Conservation (phyloP, 2,113 vertebrate species). For the Dipodomys merriami region DNA sequence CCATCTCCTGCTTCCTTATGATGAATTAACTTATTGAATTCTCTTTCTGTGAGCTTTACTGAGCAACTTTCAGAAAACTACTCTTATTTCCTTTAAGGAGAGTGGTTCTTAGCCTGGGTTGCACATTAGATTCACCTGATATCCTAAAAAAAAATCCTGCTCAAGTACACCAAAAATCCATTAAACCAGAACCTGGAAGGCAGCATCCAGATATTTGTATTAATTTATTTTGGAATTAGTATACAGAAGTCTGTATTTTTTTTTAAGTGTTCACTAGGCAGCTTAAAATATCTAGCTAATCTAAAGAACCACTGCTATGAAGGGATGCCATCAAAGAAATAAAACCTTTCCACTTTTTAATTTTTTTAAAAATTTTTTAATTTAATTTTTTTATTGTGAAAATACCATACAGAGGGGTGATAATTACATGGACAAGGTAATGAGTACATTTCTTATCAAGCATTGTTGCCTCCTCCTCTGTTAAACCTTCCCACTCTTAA, state of each 20-base stretch:
- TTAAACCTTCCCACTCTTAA: background rate
- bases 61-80: background rate
- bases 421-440: no score
- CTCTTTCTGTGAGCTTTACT: constrained; percentile 36
- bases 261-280: no score
- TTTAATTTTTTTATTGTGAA: no score
- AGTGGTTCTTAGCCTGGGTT: background rate
- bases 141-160: background rate
- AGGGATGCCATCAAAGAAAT: background rate
- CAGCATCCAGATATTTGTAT: background rate
- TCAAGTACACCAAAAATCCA: background rate
- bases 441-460: no score
- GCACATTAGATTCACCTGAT: background rate
- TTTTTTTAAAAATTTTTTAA: no score
- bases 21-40: background rate
- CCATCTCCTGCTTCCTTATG: background rate
- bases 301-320: background rate
- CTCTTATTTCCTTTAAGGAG: background rate
- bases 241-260: background rate
- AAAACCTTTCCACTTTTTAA: background rate
- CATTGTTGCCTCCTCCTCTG: no score
- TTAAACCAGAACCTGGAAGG: constrained; percentile 1
- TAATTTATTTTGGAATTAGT: no score
- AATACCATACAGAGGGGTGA: no score
- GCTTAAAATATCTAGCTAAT: no score